Conservation (phyloP, 1,140 invertebrate genomes). For the Eulimnadia texana region DNA sequence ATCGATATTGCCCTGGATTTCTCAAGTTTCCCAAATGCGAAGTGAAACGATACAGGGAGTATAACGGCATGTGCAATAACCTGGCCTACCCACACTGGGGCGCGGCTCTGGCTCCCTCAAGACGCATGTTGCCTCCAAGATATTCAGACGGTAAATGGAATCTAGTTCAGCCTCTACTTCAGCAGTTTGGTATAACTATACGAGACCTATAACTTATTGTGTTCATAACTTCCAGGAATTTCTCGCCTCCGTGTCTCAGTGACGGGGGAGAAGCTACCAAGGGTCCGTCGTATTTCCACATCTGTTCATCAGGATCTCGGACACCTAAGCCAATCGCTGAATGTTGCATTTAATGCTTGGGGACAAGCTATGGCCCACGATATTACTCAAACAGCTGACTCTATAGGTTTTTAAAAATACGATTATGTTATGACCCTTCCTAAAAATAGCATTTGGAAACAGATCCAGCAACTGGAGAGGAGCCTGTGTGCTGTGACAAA, state of each 20-base stretch:
- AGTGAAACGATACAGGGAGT: slow-evolving; percentile 29
- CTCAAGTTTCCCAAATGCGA: slow-evolving; percentile 27
- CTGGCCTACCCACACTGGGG: slow-evolving; percentile 34
- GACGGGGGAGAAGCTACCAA: slow-evolving; percentile 27
- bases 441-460: too few species aligned
- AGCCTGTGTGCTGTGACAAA: slow-evolving; percentile 15
- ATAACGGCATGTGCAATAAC: slow-evolving; percentile 38
- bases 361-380: slow-evolving; percentile 41
- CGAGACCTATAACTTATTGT: background rate
- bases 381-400: slow-evolving; percentile 37
- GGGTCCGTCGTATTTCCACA: slow-evolving; percentile 32
- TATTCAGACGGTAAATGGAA: slow-evolving; percentile 42
- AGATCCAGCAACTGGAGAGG: slow-evolving; percentile 14
- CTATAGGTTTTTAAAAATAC: slow-evolving; percentile 29
- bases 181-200: too few species aligned
- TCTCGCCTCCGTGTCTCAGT: background rate
- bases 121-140: slow-evolving; percentile 43
- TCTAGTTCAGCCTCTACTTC: background rate
- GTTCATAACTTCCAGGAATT: slow-evolving; percentile 3
- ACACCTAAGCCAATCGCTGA: slow-evolving; percentile 33
- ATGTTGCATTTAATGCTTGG: slow-evolving; percentile 35
- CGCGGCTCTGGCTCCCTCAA: slow-evolving; percentile 27
- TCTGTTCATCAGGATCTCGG: slow-evolving; percentile 33
- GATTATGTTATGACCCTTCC: background rate
- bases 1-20: slow-evolving; percentile 29